phyloP scores from a whole-genome alignment of 2,113 vertebrate genomes.

The Onychorhynchus coronatus region DNA sequence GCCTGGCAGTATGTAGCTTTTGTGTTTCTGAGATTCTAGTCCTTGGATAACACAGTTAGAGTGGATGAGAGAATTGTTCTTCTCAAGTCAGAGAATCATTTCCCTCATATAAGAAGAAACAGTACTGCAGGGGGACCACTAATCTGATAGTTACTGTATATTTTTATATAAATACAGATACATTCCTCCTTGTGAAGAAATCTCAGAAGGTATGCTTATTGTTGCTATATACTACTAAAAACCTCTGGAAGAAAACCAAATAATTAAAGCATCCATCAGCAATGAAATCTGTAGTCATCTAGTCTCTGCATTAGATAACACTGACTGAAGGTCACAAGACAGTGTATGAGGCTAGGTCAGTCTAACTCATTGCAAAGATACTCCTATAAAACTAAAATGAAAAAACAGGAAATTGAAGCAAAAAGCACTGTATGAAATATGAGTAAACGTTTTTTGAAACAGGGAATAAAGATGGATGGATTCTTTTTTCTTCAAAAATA shows the following conservation, averaged over 20 bases:
- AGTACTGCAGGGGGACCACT: not conserved
- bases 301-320: not conserved
- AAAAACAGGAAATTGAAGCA: not conserved
- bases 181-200: not conserved
- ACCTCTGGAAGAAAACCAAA: not conserved
- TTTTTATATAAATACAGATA: not conserved
- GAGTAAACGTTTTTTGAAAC: not conserved
- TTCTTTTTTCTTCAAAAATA: not conserved
- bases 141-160: not conserved
- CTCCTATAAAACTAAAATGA: not conserved
- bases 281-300: not conserved
- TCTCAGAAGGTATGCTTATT: not conserved
- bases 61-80: not conserved
- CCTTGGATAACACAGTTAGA: not conserved
- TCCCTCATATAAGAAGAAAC: not conserved
- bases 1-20: not conserved
- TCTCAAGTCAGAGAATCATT: not conserved
- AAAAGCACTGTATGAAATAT: not conserved
- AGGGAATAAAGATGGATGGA: not conserved
- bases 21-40: not conserved
- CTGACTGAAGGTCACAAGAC: not conserved
- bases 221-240: not conserved
- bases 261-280: not conserved
- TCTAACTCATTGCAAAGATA: not conserved
- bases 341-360: not conserved